Base-by-base conservation (phyloP, 2,113 vertebrate species). In the Xenus cinereus region DNA sequence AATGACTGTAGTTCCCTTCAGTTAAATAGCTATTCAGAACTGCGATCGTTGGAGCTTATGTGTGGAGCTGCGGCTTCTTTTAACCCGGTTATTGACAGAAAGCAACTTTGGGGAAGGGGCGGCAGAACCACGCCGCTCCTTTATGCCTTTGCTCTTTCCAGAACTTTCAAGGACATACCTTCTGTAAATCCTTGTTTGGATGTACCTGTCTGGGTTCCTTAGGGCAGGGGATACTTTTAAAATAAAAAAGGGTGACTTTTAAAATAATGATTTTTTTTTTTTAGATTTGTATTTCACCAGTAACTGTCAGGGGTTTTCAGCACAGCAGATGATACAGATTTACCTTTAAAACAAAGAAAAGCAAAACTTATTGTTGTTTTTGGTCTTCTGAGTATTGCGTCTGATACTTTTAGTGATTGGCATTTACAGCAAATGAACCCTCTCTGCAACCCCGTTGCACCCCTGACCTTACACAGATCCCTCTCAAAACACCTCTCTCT, bases 311-410 rank as follows among this genome's bases (percentile, higher is more conserved):
- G 43, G 30, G 37, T 82, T 85, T 79, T 82, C 50, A 67, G 71
- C 50, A 68, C 35, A 92, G 63, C 26, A 56, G 64, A 62, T 46
- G 8, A 50, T 24, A 68, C 7, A 50, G 51, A 56, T 84, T 56
- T 75, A 92, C 14, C 48, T 76, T 92, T 86, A 79, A 89, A 74
- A 77, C 2, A 75, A 45, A 71, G 46, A 27, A 83, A 43, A 68
- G 51, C 32, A 84, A 59, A 77, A 27, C 32, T 86, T 62, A 23
- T 37, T 75, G 60, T 37, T 75, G 60, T 8, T 91, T 96, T 93
- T 96, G 76, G 78, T 96, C 91, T 98, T 96, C 93, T 85, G 82
- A 89, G 75, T 86, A 87, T 87, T 82, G 5, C 7, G 4, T 21
- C 27, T 63, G 67, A 50, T 74, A 39, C n/a, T 89, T 67, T 64